Evolutionary conservation across 2,797 vertebrate genomes (phyloP), one percentile per base, ranked within the genome.

Genomic region (Rhinatrema bivittatum): DNA sequence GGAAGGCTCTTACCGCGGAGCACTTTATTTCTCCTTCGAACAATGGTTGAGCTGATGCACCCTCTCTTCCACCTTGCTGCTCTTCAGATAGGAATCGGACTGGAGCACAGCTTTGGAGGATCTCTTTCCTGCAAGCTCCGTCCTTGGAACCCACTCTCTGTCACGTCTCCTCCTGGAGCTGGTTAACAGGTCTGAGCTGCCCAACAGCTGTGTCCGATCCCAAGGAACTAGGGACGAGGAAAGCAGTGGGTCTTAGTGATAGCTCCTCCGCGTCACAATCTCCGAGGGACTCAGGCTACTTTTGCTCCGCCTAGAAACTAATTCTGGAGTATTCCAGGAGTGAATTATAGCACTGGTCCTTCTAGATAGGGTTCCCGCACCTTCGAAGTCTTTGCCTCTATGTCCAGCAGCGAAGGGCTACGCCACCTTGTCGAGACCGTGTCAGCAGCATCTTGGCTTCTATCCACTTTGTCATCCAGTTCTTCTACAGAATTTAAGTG

Each of bases 311-410:
- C 83, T 65, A 27, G 78, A 87, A 20, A 66, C 54, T 4, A 71
- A 43, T 8, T 93, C 93, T 2, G 84, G 79, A 3, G 46, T 39
- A 9, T 85, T 83, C 57, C 71, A 78, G 20, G 75, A 52, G 22
- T 66, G 51, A 4, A 45, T 43, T 0, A 17, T 46, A 38, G 65
- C 79, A 44, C 70, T 85, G 25, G 78, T 83, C 61, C 77, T 80
- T 5, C 79, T 82, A 62, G 87, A 54, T 84, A 87, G 41, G 86
- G 74, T 68, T 97, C 91, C 18, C 70, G 70, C 5, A 79, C 79
- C 56, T 72, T 24, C 47, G 41, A 54, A 39, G 9, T 36, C 59
- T 20, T 86, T 67, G 45, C 85, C 68, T 48, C 78, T 14, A 31
- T 82, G 80, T 77, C 85, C 5, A 24, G 86, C 52, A 39, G 84